Percentiles rank a stretch among this genome's conserved stretches.
Conservation (phyloP, 2,888 invertebrate species). For the Dastarcus helophoroides region DNA sequence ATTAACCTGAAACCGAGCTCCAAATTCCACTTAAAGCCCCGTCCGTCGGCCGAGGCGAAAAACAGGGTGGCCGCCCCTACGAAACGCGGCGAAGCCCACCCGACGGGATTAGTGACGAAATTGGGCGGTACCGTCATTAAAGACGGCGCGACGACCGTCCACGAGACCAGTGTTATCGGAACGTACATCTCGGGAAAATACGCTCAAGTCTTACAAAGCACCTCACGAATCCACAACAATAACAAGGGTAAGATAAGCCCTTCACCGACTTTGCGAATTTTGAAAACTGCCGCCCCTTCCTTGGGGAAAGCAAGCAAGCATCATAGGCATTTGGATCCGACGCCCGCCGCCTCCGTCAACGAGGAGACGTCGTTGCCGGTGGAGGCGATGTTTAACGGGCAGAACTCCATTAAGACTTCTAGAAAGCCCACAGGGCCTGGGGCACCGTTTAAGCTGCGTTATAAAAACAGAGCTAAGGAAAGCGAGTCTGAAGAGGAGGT, state of each 20-base stretch:
- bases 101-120: constrained; percentile 71
- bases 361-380: constrained; percentile 43
- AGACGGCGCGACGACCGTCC: constrained; percentile 72
- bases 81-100: constrained; percentile 52
- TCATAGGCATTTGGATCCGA: constrained; percentile 51
- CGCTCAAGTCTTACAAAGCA: constrained; percentile 75
- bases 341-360: constrained; percentile 44
- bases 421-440: constrained; percentile 41
- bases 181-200: constrained; percentile 82
- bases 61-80: constrained; percentile 35
- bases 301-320: constrained; percentile 33
- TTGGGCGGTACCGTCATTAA: constrained; percentile 74
- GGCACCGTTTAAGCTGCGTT: constrained; percentile 33
- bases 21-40: constrained; percentile 40
- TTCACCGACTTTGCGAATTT: constrained; percentile 53
- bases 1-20: constrained; percentile 64
- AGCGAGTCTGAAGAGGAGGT: constrained; percentile 26
- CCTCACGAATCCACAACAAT: constrained; percentile 53
- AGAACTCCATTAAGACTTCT: constrained; percentile 37
- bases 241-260: constrained; percentile 54
- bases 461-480: constrained; percentile 46
- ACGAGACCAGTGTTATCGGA: constrained; percentile 82
- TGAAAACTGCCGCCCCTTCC: constrained; percentile 65
- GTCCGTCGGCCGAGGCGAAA: constrained; percentile 33
- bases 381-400: constrained; percentile 43